Evolutionary conservation across 2,797 vertebrate species (phyloP).

Genomic region (Dendrocincla fuliginosa): DNA sequence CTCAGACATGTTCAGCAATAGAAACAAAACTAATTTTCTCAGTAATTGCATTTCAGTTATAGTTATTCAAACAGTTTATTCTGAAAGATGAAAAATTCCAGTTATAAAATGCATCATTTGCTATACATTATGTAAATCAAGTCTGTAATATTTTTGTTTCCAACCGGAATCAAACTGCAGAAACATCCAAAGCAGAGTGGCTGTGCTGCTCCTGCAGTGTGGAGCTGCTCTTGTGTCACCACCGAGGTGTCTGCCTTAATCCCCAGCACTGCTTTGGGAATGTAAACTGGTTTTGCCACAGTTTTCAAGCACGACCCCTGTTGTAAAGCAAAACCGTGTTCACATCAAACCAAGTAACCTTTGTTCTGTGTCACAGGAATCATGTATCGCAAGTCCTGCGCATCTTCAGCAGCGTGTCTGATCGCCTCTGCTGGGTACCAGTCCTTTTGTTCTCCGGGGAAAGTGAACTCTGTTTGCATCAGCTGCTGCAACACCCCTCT

Average conservation of each 20-base stretch:
- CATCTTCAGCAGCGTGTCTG: conserved; percentile 92
- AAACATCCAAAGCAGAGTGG: neutral
- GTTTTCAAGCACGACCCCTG: neutral
- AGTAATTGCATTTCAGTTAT: conserved; percentile 13
- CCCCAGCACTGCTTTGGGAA: neutral
- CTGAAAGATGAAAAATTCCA: neutral
- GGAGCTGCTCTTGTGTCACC: neutral
- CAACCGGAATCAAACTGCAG: neutral
- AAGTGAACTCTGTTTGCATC: conserved; percentile 96
- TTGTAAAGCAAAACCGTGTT: neutral
- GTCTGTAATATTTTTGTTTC: conserved; percentile 1
- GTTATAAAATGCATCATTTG: conserved; percentile 29
- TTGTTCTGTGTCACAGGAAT: conserved; percentile 82
- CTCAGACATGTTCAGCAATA: neutral
- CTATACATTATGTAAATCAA: neutral
- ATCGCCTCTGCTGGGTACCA: conserved; percentile 97
- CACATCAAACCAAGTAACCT: neutral
- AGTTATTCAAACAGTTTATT: neutral
- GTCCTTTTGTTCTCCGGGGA: conserved; percentile 94
- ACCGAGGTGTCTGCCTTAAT: neutral
- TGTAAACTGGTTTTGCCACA: neutral
- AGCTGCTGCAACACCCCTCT: conserved; percentile 96
- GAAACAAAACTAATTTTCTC: conserved; percentile 6
- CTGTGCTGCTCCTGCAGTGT: neutral
- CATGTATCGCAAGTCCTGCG: conserved; percentile 95